phyloP scores from a whole-genome alignment of 1,140 invertebrate species.

The Galleria mellonella region DNA sequence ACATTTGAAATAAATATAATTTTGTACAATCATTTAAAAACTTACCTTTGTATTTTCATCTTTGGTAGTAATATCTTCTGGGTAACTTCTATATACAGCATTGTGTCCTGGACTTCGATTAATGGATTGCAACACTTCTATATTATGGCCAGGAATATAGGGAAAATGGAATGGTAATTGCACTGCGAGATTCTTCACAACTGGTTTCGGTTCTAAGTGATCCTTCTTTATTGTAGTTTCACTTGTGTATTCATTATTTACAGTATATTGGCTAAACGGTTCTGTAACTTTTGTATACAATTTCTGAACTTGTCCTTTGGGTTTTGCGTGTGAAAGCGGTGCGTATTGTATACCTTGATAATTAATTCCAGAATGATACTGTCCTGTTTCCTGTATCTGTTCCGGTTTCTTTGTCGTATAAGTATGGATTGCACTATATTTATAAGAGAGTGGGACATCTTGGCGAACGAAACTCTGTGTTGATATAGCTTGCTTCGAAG shows the following conservation, averaged over 20 bases:
- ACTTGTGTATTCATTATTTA: background rate
- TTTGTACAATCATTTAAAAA: no score
- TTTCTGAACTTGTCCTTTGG: background rate
- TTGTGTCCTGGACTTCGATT: slow-evolving; percentile 13
- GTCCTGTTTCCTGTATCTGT: background rate
- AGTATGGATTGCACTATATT: slow-evolving; percentile 7
- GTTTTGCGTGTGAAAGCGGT: background rate
- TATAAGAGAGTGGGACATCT: slow-evolving; percentile 12
- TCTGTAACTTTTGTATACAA: background rate
- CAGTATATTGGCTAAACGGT: background rate
- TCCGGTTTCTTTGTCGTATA: slow-evolving; percentile 2
- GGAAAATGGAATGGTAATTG: background rate
- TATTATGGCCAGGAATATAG: slow-evolving; percentile 7
- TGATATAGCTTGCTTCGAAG: background rate
- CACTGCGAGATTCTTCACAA: no score
- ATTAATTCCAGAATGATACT: background rate
- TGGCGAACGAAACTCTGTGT: slow-evolving; percentile 7
- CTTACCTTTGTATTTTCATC: no score
- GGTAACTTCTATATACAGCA: slow-evolving; percentile 11
- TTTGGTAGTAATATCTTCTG: background rate
- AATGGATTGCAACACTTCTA: slow-evolving; percentile 9
- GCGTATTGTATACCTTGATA: slow-evolving; percentile 6
- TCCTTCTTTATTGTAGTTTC: background rate
- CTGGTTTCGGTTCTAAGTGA: slow-evolving; percentile 1
- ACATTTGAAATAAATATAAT: no score